These are phyloP conservation scores for Colletes collaris DNA, from an alignment of 2,888 invertebrate genomes.

Conservation along the genomic window DNA sequence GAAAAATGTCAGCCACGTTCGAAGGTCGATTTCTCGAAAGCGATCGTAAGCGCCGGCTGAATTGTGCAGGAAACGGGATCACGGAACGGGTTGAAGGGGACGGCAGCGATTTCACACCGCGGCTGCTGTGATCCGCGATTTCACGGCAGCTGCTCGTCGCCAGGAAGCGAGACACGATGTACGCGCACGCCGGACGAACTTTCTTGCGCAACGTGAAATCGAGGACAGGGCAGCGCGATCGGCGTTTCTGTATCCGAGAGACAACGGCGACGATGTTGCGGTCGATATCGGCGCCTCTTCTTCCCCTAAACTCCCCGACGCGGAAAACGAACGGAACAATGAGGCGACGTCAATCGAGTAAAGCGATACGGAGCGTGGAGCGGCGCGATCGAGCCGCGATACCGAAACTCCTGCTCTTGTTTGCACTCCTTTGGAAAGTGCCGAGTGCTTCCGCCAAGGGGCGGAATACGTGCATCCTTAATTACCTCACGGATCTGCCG, in stretches of 20 bases:
- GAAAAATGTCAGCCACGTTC: too few species aligned
- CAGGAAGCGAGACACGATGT: slow-evolving; percentile 73
- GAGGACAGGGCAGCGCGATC: slow-evolving; percentile 52
- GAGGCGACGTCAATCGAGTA: slow-evolving; percentile 36
- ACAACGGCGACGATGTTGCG: slow-evolving; percentile 8
- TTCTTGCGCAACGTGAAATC: slow-evolving; percentile 76
- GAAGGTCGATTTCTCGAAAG: background rate
- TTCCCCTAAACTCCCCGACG: background rate
- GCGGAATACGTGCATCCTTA: slow-evolving; percentile 66
- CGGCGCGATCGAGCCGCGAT: slow-evolving; percentile 32
- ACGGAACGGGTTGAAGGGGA: slow-evolving; percentile 32
- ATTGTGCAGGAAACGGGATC: slow-evolving; percentile 57
- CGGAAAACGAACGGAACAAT: slow-evolving; percentile 43
- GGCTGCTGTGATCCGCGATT: slow-evolving; percentile 69
- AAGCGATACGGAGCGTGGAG: slow-evolving; percentile 51
- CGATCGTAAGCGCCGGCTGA: slow-evolving; percentile 42
- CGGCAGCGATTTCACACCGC: slow-evolving; percentile 72
- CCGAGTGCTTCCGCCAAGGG: slow-evolving; percentile 57
- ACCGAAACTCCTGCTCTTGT: slow-evolving; percentile 47
- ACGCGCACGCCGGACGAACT: slow-evolving; percentile 56
- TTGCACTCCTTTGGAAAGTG: slow-evolving; percentile 59
- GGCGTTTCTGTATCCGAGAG: slow-evolving; percentile 37
- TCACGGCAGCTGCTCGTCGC: slow-evolving; percentile 70
- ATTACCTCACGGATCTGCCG: slow-evolving; percentile 56
- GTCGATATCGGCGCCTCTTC: background rate